Conservation (phyloP, 2,113 vertebrate species). For the Deroptyus accipitrinus region DNA sequence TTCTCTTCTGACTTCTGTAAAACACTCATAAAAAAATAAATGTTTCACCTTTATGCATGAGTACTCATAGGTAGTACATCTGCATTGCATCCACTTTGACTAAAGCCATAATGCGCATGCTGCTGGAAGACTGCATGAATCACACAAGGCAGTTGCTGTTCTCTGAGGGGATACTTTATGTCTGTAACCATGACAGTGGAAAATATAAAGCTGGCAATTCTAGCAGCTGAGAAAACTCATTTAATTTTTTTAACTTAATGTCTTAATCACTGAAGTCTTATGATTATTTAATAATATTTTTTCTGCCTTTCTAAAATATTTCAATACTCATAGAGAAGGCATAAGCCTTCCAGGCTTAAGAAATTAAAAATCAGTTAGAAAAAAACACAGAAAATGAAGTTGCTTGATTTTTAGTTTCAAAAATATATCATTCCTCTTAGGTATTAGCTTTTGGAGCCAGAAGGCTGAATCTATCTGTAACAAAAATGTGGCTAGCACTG, state of each 20-base stretch:
- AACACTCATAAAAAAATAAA: not conserved
- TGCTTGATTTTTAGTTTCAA: not conserved
- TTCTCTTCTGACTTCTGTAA: not conserved
- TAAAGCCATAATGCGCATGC: not conserved
- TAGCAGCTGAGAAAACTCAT: not conserved
- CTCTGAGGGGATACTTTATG: not conserved
- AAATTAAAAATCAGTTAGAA: not conserved
- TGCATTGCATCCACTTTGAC: not conserved
- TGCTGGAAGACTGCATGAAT: not conserved
- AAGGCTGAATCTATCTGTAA: not conserved
- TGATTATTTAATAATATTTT: not conserved
- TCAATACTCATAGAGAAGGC: not conserved
- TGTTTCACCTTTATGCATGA: not conserved
- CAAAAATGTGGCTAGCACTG: conserved; percentile 9
- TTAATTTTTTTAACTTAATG: not conserved
- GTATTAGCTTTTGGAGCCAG: not conserved
- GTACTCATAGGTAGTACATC: not conserved
- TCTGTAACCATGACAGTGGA: not conserved
- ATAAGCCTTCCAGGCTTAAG: not conserved
- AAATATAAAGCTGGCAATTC: not conserved
- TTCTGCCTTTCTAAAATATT: not conserved
- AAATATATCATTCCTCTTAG: not conserved
- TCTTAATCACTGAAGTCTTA: not conserved
- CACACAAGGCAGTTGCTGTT: not conserved
- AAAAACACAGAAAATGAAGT: not conserved